Conservation (phyloP, 1,140 invertebrate genomes). For the Phymorhynchus buccinoides region DNA sequence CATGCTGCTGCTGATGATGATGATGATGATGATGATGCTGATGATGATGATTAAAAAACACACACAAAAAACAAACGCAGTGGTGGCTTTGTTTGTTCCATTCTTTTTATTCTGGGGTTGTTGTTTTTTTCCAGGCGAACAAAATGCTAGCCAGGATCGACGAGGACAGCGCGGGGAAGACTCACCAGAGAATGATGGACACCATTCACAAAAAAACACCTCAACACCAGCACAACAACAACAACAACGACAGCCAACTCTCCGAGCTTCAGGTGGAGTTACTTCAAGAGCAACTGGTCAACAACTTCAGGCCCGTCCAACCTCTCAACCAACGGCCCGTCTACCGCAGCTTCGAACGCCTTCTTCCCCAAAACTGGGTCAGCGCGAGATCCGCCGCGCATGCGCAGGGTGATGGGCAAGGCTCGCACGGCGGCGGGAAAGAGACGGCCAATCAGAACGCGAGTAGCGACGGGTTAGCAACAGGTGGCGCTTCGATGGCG, state of each 20-base stretch:
- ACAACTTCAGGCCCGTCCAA: conserved; percentile 68
- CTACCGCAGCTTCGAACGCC: conserved; percentile 58
- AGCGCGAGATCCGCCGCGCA: background rate
- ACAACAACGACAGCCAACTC: no score
- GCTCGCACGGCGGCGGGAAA: no score
- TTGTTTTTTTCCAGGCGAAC: background rate
- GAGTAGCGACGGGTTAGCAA: no score
- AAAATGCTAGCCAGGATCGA: background rate
- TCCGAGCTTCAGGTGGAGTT: conserved; percentile 22
- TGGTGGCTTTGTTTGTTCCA: no score
- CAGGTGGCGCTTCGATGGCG: no score
- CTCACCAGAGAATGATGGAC: background rate
- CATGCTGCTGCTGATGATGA: no score
- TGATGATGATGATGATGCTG: no score
- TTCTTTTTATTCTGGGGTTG: no score
- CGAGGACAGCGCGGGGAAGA: background rate
- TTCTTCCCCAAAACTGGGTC: no score
- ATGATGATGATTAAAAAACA: no score
- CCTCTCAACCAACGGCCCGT: conserved; percentile 58
- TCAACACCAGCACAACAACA: background rate
- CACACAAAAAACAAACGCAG: no score
- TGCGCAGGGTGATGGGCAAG: background rate
- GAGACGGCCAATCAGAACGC: background rate
- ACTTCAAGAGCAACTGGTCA: conserved; percentile 53
- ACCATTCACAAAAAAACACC: background rate